Evolutionary conservation across 2,113 vertebrate species (phyloP).

Genomic region (Petaurus breviceps): DNA sequence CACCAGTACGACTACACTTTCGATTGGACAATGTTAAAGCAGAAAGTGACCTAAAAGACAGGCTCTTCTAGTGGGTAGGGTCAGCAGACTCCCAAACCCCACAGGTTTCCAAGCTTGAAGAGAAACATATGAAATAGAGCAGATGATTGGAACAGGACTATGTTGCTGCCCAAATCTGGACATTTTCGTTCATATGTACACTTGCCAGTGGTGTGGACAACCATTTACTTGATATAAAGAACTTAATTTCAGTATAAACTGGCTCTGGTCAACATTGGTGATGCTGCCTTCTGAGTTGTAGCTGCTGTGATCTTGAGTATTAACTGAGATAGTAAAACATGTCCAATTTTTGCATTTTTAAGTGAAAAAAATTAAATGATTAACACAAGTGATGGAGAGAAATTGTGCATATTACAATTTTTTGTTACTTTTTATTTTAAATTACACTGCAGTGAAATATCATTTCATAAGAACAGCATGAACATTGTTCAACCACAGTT

Average conservation of each 20-base stretch:
- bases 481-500: slow-evolving; percentile 82
- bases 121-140: slow-evolving; percentile 84
- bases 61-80: slow-evolving; percentile 92
- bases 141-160: slow-evolving; percentile 86
- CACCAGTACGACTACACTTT: slow-evolving; percentile 93
- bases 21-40: slow-evolving; percentile 94
- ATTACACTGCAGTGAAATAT: slow-evolving; percentile 83
- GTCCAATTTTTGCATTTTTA: slow-evolving; percentile 85
- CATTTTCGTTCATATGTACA: slow-evolving; percentile 85
- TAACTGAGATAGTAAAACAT: slow-evolving; percentile 84
- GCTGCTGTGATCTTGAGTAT: slow-evolving; percentile 84
- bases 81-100: slow-evolving; percentile 91
- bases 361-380: slow-evolving; percentile 83
- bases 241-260: slow-evolving; percentile 83
- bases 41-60: slow-evolving; percentile 92
- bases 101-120: slow-evolving; percentile 88
- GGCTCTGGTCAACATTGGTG: slow-evolving; percentile 76
- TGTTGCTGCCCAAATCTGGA: slow-evolving; percentile 87
- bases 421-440: slow-evolving; percentile 84
- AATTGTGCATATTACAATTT: slow-evolving; percentile 87
- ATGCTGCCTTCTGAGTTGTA: slow-evolving; percentile 77
- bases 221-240: slow-evolving; percentile 84
- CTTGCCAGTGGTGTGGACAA: slow-evolving; percentile 86
- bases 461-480: slow-evolving; percentile 83
- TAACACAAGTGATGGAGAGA: slow-evolving; percentile 81